Evolutionary conservation across 1,140 invertebrate genomes (phyloP).

Genomic region (Elysia chlorotica): DNA sequence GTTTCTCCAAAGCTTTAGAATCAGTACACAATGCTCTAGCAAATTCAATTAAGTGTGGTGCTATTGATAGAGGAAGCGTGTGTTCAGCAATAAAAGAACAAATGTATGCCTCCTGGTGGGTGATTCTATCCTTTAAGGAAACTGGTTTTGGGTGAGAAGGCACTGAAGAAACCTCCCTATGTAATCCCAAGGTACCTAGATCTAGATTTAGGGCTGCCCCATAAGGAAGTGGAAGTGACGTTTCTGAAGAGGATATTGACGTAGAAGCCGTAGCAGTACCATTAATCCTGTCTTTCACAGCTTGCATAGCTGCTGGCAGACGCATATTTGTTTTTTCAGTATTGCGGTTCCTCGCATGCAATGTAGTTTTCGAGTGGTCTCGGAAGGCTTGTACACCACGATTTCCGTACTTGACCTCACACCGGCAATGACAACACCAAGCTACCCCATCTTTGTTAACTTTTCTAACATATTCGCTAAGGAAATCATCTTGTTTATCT

Average conservation of each 20-base stretch:
- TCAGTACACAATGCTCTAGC: background rate
- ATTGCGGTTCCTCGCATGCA: background rate
- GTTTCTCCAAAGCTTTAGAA: background rate
- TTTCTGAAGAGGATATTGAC: too few relatives aligned
- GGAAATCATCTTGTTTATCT: background rate
- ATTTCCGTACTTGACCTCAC: background rate
- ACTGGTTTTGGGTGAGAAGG: background rate
- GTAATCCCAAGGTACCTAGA: background rate
- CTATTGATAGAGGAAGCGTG: background rate
- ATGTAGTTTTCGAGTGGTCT: background rate
- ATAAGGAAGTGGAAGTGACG: background rate
- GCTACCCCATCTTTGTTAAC: background rate
- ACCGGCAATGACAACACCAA: background rate
- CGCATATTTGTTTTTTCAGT: background rate
- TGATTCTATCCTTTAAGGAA: background rate
- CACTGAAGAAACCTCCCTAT: background rate
- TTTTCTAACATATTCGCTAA: background rate
- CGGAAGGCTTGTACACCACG: background rate
- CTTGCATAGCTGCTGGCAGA: background rate
- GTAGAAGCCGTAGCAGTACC: background rate
- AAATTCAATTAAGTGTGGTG: constrained; percentile 57
- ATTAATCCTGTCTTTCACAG: background rate
- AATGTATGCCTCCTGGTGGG: background rate
- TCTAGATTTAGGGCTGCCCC: background rate
- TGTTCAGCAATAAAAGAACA: background rate